Evolutionary conservation across 92 coral and sea anemone species (phyloP).

Genomic region (Epizoanthus scotinus): DNA sequence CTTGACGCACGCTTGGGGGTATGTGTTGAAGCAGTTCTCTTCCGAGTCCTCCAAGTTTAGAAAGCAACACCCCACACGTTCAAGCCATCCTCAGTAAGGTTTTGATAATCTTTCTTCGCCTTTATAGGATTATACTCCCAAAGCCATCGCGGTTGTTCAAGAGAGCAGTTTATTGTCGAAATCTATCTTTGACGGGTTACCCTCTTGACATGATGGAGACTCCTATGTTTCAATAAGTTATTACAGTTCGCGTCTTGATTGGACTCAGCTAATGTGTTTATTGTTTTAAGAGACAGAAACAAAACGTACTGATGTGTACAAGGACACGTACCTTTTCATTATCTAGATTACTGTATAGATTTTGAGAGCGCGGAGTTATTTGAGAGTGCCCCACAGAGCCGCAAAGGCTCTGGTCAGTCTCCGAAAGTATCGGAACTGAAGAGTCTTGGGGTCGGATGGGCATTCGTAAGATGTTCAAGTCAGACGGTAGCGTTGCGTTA

Average conservation of each 20-base stretch:
- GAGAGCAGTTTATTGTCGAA: background rate
- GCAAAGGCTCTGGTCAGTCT: background rate
- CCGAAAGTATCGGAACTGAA: too few species aligned
- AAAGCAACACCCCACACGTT: background rate
- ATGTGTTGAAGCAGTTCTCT: too few species aligned
- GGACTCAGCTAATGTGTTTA: conserved; percentile 19
- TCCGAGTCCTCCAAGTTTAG: too few species aligned
- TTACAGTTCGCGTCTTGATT: conserved; percentile 6
- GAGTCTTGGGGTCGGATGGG: background rate
- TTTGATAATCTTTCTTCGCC: background rate
- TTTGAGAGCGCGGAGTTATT: background rate
- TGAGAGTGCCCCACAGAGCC: background rate
- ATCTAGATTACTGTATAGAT: background rate
- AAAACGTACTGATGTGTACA: conserved; percentile 18
- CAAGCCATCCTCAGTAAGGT: background rate
- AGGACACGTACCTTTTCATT: background rate
- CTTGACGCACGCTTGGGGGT: too few species aligned
- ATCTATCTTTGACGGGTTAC: background rate
- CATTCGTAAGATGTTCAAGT: background rate
- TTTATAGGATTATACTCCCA: conserved; percentile 10
- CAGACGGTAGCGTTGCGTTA: conserved; percentile 17
- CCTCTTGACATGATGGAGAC: conserved; percentile 12
- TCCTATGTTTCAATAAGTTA: conserved; percentile 15
- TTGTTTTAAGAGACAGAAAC: conserved; percentile 18
- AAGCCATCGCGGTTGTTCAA: background rate